Conservation (phyloP, 2,888 invertebrate genomes). For the Antitype chi region DNA sequence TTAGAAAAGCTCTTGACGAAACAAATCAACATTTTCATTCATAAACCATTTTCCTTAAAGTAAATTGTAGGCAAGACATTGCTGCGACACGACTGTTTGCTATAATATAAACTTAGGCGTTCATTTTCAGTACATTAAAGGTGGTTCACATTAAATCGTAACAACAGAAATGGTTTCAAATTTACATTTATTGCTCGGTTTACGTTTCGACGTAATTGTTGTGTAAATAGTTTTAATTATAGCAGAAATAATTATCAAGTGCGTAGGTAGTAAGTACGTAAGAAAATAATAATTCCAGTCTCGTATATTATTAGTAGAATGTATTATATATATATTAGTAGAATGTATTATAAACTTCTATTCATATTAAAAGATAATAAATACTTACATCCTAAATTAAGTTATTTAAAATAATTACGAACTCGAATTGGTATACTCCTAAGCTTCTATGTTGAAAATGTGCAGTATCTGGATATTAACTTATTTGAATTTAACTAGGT, state of each 20-base stretch:
- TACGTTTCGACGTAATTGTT: constrained; percentile 56
- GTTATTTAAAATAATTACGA: not conserved
- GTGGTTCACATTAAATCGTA: constrained; percentile 64
- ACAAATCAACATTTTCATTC: constrained; percentile 51
- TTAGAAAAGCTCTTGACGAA: constrained; percentile 46
- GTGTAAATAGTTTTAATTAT: constrained; percentile 36
- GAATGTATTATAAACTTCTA: not conserved
- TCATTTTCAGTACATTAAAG: constrained; percentile 68
- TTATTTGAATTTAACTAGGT: constrained; percentile 8
- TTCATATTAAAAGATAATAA: not conserved
- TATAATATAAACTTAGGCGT: constrained; percentile 74
- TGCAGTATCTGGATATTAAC: not conserved
- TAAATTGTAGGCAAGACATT: constrained; percentile 64
- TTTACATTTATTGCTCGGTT: constrained; percentile 68
- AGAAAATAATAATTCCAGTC: not conserved
- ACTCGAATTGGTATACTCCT: not conserved
- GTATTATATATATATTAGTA: not conserved
- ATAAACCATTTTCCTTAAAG: constrained; percentile 63
- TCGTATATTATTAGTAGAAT: too few species aligned
- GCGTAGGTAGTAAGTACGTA: not conserved
- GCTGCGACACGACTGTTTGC: constrained; percentile 68
- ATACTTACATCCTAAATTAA: not conserved
- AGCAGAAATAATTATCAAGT: constrained; percentile 4
- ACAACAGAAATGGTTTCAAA: constrained; percentile 67
- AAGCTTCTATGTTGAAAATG: not conserved